Base-by-base conservation (phyloP, 2,888 invertebrate species). In the Metellina segmentata region DNA sequence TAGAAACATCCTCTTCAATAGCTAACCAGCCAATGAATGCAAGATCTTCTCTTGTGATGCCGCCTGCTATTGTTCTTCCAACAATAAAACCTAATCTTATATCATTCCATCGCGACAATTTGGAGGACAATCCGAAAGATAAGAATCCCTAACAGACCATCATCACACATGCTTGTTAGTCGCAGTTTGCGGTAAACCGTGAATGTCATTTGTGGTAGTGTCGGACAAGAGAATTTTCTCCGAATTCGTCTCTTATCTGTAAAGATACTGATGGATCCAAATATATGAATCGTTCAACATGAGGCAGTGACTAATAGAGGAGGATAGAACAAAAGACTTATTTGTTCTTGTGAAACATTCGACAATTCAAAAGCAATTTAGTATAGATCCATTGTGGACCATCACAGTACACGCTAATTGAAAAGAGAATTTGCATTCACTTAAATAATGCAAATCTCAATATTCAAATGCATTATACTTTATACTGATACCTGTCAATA, bases 61-160 rank as follows among this genome's bases (percentile, higher is more conserved):
- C 61, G 61, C 61, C 61, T 61, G 13, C 11, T 61, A 11, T 51
- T 78, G 49, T 49, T 78, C 19, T 52, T 51, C 48, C 51, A 52
- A 51, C 78, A 78, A 19, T 52, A n/a, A n/a, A 51, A 78, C 19
- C 78, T 52, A 78, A 78, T 78, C 78, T n/a, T 51, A 78, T 16
- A 78, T 78, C 78, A 78, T 20, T 51, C 78, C 61, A 61, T 16
- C 6, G 61, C 61, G 61, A 52, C 78, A 78, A 78, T 52, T n/a
- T 19, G 51, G 19, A 78, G 52, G 52, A 52, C 78, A 78, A 78
- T 78, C 7, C 52, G 78, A n/a, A 61, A 51, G 78, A 78, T 78
- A 78, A 78, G 16, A 5, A 78, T 52, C 78, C 61, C 16, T 78
- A 52, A 52, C 19, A 52, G 13, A 75, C 16, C 48, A 75, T 34